phyloP scores from a whole-genome alignment of 2,888 invertebrate genomes.

The Catonia carolina region DNA sequence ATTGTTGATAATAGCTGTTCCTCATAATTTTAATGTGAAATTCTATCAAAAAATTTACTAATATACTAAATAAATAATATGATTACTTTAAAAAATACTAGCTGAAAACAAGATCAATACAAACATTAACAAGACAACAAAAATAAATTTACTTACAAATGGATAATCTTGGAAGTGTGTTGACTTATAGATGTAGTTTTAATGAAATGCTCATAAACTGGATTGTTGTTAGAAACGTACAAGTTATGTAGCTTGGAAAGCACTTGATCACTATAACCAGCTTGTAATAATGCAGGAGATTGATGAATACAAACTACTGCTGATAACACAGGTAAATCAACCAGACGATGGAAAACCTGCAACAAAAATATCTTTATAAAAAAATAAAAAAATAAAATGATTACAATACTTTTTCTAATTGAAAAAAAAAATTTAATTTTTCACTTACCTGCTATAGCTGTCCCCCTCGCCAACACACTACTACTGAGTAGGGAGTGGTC shows the following conservation, averaged over 20 bases:
- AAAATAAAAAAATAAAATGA: not conserved
- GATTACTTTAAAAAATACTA: no score
- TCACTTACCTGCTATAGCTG: no score
- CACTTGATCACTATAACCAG: constrained; percentile 15
- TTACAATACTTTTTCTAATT: no score
- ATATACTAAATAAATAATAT: no score
- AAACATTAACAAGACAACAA: no score
- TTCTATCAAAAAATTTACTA: no score
- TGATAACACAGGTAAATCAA: constrained; percentile 21
- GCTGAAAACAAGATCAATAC: no score
- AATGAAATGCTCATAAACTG: constrained; percentile 16
- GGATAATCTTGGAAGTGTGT: not conserved
- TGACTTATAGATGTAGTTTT: not conserved
- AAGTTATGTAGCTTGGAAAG: not conserved
- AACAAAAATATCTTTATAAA: not conserved
- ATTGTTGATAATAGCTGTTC: no score
- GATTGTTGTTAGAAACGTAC: constrained; percentile 2
- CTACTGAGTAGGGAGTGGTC: no score
- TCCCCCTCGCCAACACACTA: no score
- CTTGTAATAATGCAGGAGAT: constrained; percentile 16
- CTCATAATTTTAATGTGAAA: no score
- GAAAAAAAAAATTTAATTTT: no score
- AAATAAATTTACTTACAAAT: constrained; percentile 9
- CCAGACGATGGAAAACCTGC: constrained; percentile 17
- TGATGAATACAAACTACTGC: constrained; percentile 21